Evolutionary conservation across 1,140 invertebrate genomes (phyloP).

Genomic region (Leptopilina clavipes): DNA sequence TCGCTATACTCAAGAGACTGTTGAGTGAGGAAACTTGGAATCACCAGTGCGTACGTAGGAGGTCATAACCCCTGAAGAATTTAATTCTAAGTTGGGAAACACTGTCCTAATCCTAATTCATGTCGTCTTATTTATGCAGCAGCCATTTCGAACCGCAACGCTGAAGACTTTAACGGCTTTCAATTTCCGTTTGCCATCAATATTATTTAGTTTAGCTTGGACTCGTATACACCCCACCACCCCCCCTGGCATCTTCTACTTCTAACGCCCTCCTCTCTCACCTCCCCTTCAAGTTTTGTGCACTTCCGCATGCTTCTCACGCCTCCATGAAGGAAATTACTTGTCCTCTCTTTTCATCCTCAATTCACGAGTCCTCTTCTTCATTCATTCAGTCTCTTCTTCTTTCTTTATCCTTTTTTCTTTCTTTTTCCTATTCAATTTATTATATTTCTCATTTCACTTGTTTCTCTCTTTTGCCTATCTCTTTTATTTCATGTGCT

Average conservation of each 20-base stretch:
- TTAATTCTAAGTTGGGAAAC: conserved; percentile 51
- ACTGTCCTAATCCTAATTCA: conserved; percentile 69
- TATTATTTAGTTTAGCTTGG: conserved; percentile 76
- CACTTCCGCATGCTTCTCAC: conserved; percentile 67
- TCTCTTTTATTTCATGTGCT: not conserved
- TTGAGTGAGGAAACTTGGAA: conserved; percentile 13
- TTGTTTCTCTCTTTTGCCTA: not conserved
- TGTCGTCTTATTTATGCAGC: conserved; percentile 71
- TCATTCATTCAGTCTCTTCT: conserved; percentile 38
- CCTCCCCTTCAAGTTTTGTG: conserved; percentile 16
- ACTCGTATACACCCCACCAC: conserved; percentile 47
- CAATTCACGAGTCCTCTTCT: conserved; percentile 39
- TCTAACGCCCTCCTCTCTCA: not conserved
- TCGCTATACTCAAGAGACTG: not conserved
- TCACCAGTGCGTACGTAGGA: not conserved
- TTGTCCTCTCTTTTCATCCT: conserved; percentile 64
- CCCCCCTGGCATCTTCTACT: conserved; percentile 43
- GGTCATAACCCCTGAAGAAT: not conserved
- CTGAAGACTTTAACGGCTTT: conserved; percentile 73
- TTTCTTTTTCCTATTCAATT: conserved; percentile 50
- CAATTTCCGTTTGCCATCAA: conserved; percentile 76
- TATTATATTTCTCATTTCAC: conserved; percentile 26
- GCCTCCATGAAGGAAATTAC: conserved; percentile 74
- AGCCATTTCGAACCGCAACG: conserved; percentile 65
- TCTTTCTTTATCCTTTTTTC: conserved; percentile 14